These are phyloP conservation scores for Bombycilla garrulus DNA, from an alignment of 2,113 vertebrate species.

Conservation along the genomic window DNA sequence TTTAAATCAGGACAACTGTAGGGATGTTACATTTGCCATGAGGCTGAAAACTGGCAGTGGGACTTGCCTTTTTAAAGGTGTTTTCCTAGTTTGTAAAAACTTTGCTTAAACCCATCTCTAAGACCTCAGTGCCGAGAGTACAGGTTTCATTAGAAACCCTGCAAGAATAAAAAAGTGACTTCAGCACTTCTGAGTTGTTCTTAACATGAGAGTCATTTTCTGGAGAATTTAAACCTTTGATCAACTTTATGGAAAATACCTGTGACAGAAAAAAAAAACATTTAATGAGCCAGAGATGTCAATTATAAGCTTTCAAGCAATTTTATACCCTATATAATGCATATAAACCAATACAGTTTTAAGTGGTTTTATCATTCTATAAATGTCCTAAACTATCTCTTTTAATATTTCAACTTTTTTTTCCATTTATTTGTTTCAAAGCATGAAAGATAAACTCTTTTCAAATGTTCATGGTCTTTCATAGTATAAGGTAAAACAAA, in stretches of 20 bases:
- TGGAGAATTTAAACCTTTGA: slow-evolving; percentile 37
- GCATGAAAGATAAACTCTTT: neutral
- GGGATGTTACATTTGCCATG: neutral
- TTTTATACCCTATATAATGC: neutral
- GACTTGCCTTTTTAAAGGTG: neutral
- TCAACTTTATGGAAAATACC: slow-evolving; percentile 56
- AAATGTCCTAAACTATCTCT: neutral
- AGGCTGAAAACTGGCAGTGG: neutral
- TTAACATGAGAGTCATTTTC: slow-evolving; percentile 38
- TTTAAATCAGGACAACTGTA: neutral
- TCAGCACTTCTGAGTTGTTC: slow-evolving; percentile 47
- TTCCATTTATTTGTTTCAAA: slow-evolving; percentile 7
- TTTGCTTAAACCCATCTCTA: neutral
- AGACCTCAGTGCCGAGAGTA: neutral
- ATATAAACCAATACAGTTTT: neutral
- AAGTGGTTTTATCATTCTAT: neutral
- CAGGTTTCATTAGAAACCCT: neutral
- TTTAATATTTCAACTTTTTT: neutral
- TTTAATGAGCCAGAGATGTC: slow-evolving; percentile 42
- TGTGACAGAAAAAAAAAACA: slow-evolving; percentile 45
- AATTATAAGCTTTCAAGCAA: slow-evolving; percentile 1
- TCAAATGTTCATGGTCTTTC: neutral
- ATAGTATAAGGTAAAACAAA: slow-evolving; percentile 20
- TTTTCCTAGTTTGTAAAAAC: slow-evolving; percentile 1
- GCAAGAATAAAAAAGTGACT: slow-evolving; percentile 26